Evolutionary conservation across 1,140 invertebrate genomes (phyloP), one percentile per base, ranked within the genome.

Genomic region (Protaetia brevitarsis): DNA sequence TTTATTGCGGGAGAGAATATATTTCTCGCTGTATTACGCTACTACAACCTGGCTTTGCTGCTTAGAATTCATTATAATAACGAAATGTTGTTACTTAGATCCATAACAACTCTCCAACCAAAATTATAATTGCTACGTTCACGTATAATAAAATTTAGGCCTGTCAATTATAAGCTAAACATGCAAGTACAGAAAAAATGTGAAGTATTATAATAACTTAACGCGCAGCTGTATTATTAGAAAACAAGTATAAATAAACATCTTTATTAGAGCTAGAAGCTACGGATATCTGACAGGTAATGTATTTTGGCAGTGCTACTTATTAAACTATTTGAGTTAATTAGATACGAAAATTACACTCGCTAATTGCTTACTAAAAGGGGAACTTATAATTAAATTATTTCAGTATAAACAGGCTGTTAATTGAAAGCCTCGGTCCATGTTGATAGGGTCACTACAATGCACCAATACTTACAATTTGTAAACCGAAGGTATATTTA

Each of bases 401-500:
- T 62, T 62, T 62, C 60, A 62, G 60, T 62, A 62, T 62, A 62
- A 62, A 62, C 60, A 62, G 29, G 29, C 30, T 36, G 21, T 30
- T 62, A 62, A 62, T 62, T 62, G 60, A 62, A 62, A 62, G 60
- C 30, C 30, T 11, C 27, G 60, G 29, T 31, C 19, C n/a, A 36
- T 62, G 60, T 36, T 34, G 26, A 59, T 59, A 59, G 26, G 57
- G 60, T 63, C 57, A 65, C 67, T 66, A 63, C 67, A 66, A 65
- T 68, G 64, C 67, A 37, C 57, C 58, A 60, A 63, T 67, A 69
- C 65, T 69, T 69, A 63, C 68, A 67, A 69, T 69, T 67, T 67
- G 68, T 67, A 65, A 67, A 67, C 66, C 66, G 64, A 64, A 67
- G 68, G 68, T 63, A 62, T 69, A 69, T 69, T 69, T 69, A 69